phyloP scores from a whole-genome alignment of 2,113 vertebrate genomes.

The Dipodomys spectabilis region DNA sequence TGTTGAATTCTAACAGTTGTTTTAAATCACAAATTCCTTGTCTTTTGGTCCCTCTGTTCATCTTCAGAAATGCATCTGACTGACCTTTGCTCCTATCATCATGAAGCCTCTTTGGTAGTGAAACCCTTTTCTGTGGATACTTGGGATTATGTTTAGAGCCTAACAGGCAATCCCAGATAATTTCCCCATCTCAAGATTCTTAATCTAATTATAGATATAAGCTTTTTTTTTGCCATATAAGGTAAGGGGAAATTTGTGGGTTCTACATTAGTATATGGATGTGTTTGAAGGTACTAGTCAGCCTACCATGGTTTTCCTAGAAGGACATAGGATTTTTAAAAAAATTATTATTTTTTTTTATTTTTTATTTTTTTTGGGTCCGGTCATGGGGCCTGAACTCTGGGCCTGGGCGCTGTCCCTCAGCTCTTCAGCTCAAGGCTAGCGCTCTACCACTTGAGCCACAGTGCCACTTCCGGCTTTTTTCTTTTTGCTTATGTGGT shows the following conservation, averaged over 20 bases:
- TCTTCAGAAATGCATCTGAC: neutral
- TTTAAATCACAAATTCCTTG: neutral
- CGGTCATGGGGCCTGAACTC: no score
- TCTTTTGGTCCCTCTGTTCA: neutral
- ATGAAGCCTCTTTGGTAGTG: rapidly evolving
- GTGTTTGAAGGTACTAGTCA: neutral
- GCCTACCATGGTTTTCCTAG: no score
- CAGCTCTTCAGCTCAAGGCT: no score
- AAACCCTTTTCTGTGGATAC: neutral
- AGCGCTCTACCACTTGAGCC: no score
- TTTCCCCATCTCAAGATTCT: neutral
- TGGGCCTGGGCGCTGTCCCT: no score
- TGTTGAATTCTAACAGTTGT: neutral
- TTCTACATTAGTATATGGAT: neutral
- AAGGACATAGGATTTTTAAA: neutral
- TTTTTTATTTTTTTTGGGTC: no score
- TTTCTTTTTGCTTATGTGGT: no score
- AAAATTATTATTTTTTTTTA: no score
- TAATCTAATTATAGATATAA: neutral
- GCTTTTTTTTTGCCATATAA: neutral
- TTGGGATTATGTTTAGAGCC: neutral
- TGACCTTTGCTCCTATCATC: neutral
- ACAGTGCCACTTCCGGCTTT: no score
- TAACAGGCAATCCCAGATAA: neutral
- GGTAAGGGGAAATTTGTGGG: neutral